phyloP scores from a whole-genome alignment of 2,797 vertebrate genomes.

The Morus bassanus region DNA sequence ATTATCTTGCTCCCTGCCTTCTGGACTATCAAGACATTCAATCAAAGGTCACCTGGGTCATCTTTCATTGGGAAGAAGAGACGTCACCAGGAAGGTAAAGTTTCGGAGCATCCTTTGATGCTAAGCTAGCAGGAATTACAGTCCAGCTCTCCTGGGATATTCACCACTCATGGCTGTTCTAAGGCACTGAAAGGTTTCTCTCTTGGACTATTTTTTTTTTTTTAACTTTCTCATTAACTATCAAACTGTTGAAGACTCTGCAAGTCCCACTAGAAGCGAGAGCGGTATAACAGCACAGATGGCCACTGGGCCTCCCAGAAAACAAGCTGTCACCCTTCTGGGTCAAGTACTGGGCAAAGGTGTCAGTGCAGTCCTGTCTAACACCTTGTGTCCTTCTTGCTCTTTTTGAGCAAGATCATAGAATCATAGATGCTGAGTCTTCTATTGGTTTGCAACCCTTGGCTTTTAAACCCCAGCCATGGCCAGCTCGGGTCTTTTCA shows the following conservation, averaged over 20 bases:
- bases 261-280: neutral
- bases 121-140: conserved; percentile 46
- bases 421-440: neutral
- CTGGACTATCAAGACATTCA: conserved; percentile 46
- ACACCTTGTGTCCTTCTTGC: neutral
- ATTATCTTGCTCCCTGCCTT: conserved; percentile 49
- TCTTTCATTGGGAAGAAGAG: conserved; percentile 45
- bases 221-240: neutral
- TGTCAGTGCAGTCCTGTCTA: neutral
- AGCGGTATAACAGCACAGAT: accelerated
- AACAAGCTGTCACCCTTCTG: neutral
- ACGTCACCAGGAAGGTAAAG: conserved; percentile 48
- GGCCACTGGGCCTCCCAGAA: neutral
- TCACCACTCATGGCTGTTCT: neutral
- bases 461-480: neutral
- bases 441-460: neutral
- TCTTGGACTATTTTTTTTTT: neutral
- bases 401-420: neutral
- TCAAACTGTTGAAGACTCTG: neutral
- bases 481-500: neutral
- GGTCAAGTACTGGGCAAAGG: neutral
- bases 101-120: conserved; percentile 66
- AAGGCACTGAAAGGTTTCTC: neutral
- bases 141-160: neutral
- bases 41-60: conserved; percentile 59